Evolutionary conservation across 2,797 vertebrate genomes (phyloP), one percentile per base, ranked within the genome.

Genomic region (Enteromius anoplus): DNA sequence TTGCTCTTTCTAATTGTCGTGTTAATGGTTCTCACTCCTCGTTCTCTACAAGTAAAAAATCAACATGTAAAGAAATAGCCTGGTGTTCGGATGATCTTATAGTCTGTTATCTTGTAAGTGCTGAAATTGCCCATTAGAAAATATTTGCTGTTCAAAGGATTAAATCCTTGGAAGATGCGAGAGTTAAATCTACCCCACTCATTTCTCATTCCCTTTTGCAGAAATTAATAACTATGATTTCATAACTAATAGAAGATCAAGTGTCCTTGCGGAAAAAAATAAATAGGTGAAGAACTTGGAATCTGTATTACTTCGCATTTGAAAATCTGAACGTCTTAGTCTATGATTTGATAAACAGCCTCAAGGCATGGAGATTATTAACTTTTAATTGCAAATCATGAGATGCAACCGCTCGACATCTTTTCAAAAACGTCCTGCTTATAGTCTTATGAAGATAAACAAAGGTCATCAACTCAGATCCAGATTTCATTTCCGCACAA

Each of bases 61-160:
- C 66, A 10, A 60, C 42, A 87, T 55, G 81, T 55, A 76, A 79
- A 85, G 78, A 82, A 85, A 87, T 72, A 65, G 78, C 77, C 76
- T 3, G 45, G 37, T 7, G 42, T 34, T 87, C 45, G 29, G 84
- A 45, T 68, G 40, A 64, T 77, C 65, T 68, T 53, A 66, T 81
- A 81, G 84, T 88, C 60, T 80, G 72, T 81, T 32, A 80, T 86
- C 87, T 90, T 84, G 84, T 45, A 87, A 87, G 58, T 82, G 84
- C 87, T 75, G 17, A 84, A 89, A 89, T 86, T 85, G 72, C 75
- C 78, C 75, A 86, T 90, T 84, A 86, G 78, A 80, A 86, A 86
- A 85, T 88, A 81, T 91, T 90, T 88, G 85, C 64, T 86, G 88
- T 86, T 68, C 47, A 29, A 77, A 78, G 88, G 84, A 88, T 86